A percentile compares a stretch with the other conserved stretches of the same genome.
phyloP scores from a whole-genome alignment of 2,113 vertebrate species.

The Trichomycterus rosablanca region DNA sequence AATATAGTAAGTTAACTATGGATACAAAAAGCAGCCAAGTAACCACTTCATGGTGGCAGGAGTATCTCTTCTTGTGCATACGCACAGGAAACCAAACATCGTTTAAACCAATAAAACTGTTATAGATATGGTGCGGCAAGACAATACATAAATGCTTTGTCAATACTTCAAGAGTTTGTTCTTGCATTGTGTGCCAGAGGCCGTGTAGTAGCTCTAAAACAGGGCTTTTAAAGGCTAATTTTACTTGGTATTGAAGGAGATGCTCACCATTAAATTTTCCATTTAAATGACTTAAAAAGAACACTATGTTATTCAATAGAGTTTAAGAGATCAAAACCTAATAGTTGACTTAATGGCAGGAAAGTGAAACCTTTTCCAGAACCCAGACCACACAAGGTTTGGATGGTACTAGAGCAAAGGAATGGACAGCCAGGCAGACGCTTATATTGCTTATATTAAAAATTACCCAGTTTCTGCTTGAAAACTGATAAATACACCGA shows the following conservation, averaged over 20 bases:
- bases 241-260: neutral
- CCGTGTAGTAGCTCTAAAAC: too few relatives aligned
- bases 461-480: neutral
- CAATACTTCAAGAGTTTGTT: neutral
- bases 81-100: too few relatives aligned
- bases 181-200: neutral
- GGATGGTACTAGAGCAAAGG: neutral
- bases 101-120: too few relatives aligned
- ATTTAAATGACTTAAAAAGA: neutral
- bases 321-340: too few relatives aligned
- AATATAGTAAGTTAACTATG: too few relatives aligned
- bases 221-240: neutral
- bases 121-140: too few relatives aligned
- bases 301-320: too few relatives aligned
- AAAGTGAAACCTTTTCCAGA: conserved; percentile 1
- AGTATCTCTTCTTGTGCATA: too few relatives aligned
- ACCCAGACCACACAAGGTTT: conserved; percentile 32
- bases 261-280: neutral
- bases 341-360: neutral
- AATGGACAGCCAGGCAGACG: neutral
- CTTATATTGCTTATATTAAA: neutral
- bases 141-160: neutral
- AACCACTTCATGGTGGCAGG: too few relatives aligned
- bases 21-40: too few relatives aligned
- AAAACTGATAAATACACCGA: too few relatives aligned